Conservation (phyloP, 1,140 invertebrate genomes). For the Drosophila malerkotliana region DNA sequence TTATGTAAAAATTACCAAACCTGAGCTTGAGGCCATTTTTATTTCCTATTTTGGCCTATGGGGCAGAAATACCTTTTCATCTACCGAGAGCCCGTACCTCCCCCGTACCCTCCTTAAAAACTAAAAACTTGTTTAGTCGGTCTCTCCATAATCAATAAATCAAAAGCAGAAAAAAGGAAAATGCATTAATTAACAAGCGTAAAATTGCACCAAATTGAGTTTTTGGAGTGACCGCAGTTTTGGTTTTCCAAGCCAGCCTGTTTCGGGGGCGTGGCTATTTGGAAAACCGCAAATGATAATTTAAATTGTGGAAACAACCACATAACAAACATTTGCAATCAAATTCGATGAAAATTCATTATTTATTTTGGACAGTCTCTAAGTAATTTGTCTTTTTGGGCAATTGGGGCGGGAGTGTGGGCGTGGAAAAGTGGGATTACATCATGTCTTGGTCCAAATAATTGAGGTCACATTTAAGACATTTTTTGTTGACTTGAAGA, state of each 20-base stretch:
- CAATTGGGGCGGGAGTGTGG: conserved; percentile 35
- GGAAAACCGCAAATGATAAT: conserved; percentile 59
- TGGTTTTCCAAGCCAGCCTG: conserved; percentile 23
- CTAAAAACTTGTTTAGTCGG: conserved; percentile 5
- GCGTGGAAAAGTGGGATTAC: conserved; percentile 39
- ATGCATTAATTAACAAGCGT: conserved; percentile 71
- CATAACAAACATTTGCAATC: conserved; percentile 32
- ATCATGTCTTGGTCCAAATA: conserved; percentile 26
- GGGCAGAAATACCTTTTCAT: conserved; percentile 27
- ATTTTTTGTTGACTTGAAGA: conserved; percentile 15
- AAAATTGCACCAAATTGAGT: conserved; percentile 62
- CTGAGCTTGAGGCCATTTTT: conserved; percentile 14
- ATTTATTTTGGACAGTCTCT: conserved; percentile 11
- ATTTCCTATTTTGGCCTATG: conserved; percentile 37
- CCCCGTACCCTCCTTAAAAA: background rate
- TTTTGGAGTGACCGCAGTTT: conserved; percentile 39
- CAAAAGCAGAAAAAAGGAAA: conserved; percentile 27
- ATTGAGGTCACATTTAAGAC: conserved; percentile 26
- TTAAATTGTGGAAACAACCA: conserved; percentile 32
- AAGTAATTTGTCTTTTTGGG: conserved; percentile 26
- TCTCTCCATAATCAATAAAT: conserved; percentile 41
- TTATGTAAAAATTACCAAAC: conserved; percentile 26
- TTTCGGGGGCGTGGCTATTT: conserved; percentile 24
- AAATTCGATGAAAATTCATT: conserved; percentile 47
- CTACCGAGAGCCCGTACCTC: background rate